Base-by-base conservation (phyloP, 2,113 vertebrate species). In the Microtus pennsylvanicus region DNA sequence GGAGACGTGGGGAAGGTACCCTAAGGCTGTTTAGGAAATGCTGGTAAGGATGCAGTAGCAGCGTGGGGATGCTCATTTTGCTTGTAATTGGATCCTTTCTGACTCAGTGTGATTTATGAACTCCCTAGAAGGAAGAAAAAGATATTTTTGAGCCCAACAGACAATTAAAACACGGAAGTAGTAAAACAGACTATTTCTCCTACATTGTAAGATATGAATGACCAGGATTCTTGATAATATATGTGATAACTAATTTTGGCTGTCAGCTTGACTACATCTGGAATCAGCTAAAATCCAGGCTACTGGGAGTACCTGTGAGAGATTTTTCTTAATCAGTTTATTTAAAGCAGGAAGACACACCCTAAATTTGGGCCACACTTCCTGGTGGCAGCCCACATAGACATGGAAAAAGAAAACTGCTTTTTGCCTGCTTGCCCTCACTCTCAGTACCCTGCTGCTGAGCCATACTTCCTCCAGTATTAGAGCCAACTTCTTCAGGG, bases 41-140 rank as follows among this genome's bases (percentile, higher is more conserved):
- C 61, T 12, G 87, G 22, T 0, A 76, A 95, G 98, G 97, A 81
- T 94, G 93, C 0, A 55, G 98, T 9, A 98, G 95, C 91, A 98
- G 89, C 12, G 69, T 45, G 0, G 95, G 21, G 7, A 98, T 96
- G 91, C 96, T 98, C 98, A 98, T 99, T 81, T 95, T 95, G 89
- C n/a, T 65, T 88, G 61, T 8, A 96, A 95, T 38, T 50, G 35
- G 69, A 42, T 0, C 33, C 1, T 63, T 82, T 86, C 22, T 61
- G 63, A 42, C 45, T 96, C 80, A 42, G 0, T 83, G 87, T 77
- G 72, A 58, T 82, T 50, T 82, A 77, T 58, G 88, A 86, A 77
- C 28, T 77, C 26, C 94, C 97, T 98, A 92, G 93, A 92, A 89
- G 86, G 63, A 96, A 96, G 80, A 47, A 92, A 94, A 94, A 91